phyloP scores from a whole-genome alignment of 2,113 vertebrate species.

The Neogale vison region DNA sequence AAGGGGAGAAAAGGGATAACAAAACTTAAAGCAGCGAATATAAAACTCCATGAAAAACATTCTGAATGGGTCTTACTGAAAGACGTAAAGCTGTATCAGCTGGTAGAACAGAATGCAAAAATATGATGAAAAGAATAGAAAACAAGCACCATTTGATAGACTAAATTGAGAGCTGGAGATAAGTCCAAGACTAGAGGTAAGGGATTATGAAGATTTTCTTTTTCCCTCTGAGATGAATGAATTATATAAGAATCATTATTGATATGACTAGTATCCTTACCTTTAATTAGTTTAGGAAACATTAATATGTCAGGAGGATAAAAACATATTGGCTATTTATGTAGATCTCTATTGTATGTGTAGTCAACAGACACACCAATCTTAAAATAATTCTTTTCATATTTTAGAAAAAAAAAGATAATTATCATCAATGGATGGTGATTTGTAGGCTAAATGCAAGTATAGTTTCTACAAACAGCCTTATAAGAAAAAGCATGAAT shows the following conservation, averaged over 20 bases:
- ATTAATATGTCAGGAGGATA: not conserved
- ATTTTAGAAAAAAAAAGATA: not conserved
- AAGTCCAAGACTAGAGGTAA: not conserved
- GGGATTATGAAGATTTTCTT: not conserved
- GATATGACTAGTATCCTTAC: not conserved
- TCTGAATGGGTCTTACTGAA: not conserved
- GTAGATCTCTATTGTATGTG: not conserved
- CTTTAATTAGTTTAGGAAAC: not conserved
- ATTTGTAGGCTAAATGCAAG: not conserved
- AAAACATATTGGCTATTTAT: not conserved
- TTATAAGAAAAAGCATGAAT: not conserved
- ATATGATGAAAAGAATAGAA: not conserved
- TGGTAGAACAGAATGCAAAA: not conserved
- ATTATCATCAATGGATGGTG: not conserved
- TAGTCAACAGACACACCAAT: not conserved
- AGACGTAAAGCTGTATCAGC: not conserved
- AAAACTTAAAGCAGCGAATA: not conserved
- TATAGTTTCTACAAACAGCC: not conserved
- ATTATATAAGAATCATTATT: not conserved
- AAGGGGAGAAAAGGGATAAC: not conserved
- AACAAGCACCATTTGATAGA: not conserved
- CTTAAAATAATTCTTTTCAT: not conserved
- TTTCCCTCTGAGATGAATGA: not conserved
- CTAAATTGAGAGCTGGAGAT: not conserved
- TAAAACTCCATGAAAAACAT: not conserved